A percentile compares a stretch with the other conserved stretches of the same genome.
These are phyloP conservation scores for Corydoras sp. DNA, from an alignment of 2,113 vertebrate genomes.

Conservation along the genomic window DNA sequence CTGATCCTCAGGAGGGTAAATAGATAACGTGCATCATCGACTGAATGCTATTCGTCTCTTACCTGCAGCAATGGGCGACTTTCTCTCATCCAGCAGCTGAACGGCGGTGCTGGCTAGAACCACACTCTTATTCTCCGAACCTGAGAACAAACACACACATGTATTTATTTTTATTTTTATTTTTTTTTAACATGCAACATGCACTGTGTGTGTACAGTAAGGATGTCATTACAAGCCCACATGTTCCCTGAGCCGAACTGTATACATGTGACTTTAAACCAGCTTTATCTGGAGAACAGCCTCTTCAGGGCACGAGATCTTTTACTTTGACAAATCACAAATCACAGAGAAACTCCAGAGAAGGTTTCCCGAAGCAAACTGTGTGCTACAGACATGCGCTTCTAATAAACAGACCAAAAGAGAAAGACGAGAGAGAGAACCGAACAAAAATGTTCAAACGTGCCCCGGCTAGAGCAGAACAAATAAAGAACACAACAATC, in stretches of 20 bases:
- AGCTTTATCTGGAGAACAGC: background rate
- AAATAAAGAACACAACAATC: background rate
- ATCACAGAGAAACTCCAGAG: background rate
- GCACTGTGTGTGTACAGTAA: conserved; percentile 21
- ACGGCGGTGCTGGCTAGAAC: conserved; percentile 93
- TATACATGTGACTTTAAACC: conserved; percentile 4
- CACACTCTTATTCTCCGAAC: conserved; percentile 88
- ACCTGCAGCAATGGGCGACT: conserved; percentile 97
- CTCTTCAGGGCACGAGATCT: background rate
- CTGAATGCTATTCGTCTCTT: conserved; percentile 27
- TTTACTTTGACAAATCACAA: background rate
- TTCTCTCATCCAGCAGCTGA: conserved; percentile 92
- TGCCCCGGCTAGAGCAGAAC: conserved; percentile 52
- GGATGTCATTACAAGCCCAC: background rate
- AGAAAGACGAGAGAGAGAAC: conserved; percentile 41
- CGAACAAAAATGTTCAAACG: conserved; percentile 58
- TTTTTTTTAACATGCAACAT: background rate
- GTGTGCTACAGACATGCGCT: conserved; percentile 9
- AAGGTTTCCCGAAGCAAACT: conserved; percentile 2
- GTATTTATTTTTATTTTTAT: conserved; percentile 18
- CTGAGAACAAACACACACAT: conserved; percentile 53
- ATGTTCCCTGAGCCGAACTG: background rate
- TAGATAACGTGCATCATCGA: background rate
- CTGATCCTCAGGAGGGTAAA: background rate
- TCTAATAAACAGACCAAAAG: conserved; percentile 6